Conservation (phyloP, 2,797 vertebrate species). For the Numenius phaeopus region DNA sequence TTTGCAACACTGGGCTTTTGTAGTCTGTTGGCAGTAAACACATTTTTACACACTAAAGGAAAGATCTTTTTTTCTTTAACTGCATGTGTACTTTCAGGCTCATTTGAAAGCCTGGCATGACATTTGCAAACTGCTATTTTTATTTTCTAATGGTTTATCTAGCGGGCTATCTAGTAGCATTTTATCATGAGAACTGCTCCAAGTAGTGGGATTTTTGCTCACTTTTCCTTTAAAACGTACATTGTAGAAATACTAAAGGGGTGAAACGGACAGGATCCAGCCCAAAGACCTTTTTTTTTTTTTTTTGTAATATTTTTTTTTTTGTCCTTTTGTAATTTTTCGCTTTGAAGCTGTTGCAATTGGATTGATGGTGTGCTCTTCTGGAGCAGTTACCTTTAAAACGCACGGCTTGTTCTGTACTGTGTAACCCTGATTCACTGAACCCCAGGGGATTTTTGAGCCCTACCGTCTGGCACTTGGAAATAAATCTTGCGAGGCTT, state of each 20-base stretch:
- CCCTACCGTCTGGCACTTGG: not conserved
- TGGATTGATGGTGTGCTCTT: not conserved
- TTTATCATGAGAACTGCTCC: not conserved
- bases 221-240: not conserved
- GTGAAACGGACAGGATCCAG: not conserved
- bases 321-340: not conserved
- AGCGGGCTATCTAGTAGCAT: not conserved
- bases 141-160: not conserved
- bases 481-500: not conserved
- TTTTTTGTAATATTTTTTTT: not conserved
- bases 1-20: not conserved
- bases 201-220: not conserved
- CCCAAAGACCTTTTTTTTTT: not conserved
- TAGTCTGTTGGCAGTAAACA: not conserved
- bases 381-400: not conserved
- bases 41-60: not conserved
- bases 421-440: too few relatives aligned
- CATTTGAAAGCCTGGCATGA: not conserved
- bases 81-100: not conserved
- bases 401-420: fast-evolving
- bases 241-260: not conserved
- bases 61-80: not conserved
- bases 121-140: not conserved
- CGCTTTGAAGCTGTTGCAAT: not conserved
- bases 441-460: not conserved